Percentiles rank a stretch among this genome's conserved stretches.
phyloP scores from a whole-genome alignment of 2,113 vertebrate genomes.

The Hemicordylus capensis region DNA sequence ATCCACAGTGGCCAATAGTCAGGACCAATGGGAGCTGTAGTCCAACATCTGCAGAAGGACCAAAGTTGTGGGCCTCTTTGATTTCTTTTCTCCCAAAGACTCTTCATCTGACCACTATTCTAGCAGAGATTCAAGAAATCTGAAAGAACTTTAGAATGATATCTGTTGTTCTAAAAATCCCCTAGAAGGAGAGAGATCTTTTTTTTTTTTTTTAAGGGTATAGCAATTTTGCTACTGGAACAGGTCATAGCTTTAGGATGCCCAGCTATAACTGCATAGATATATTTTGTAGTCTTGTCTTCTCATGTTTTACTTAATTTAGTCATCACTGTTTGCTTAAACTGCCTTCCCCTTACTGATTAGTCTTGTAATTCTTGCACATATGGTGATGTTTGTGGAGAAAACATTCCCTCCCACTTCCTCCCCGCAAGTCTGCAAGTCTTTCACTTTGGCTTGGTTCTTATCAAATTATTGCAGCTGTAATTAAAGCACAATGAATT shows the following conservation, averaged over 20 bases:
- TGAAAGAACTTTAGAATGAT: neutral
- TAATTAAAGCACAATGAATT: constrained; percentile 63
- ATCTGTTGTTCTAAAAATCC: neutral
- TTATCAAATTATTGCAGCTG: constrained; percentile 66
- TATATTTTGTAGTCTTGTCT: constrained; percentile 63
- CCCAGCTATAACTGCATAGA: constrained; percentile 41
- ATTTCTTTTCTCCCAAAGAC: neutral
- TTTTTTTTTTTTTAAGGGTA: neutral
- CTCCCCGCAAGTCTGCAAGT: constrained; percentile 54
- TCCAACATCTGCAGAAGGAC: too few relatives aligned
- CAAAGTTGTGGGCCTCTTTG: too few relatives aligned
- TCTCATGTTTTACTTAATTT: constrained; percentile 53
- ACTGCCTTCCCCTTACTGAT: constrained; percentile 53
- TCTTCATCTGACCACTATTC: neutral
- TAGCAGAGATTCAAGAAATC: neutral
- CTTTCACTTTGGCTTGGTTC: constrained; percentile 68
- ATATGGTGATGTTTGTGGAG: constrained; percentile 58
- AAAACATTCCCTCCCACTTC: constrained; percentile 55
- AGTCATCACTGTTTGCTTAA: constrained; percentile 57
- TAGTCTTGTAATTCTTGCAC: constrained; percentile 65
- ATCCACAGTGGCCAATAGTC: too few relatives aligned
- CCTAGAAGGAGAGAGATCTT: neutral
- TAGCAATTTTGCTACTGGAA: neutral
- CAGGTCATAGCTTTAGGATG: constrained; percentile 36
- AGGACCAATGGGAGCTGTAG: too few relatives aligned